Evolutionary conservation across 2,113 vertebrate genomes (phyloP).

Genomic region (Ranitomeya variabilis): DNA sequence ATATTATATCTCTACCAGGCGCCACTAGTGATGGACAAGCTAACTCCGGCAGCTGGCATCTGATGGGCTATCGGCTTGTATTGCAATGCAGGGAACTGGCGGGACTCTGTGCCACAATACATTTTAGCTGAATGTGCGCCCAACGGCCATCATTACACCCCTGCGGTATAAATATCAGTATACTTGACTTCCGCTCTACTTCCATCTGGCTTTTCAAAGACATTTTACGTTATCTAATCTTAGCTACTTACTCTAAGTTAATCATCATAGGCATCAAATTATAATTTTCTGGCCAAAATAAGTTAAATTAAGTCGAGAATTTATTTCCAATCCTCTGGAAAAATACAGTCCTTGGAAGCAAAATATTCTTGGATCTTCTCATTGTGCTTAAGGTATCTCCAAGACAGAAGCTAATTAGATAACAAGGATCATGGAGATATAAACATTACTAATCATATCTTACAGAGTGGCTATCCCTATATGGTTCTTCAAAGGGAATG

Average conservation of each 20-base stretch:
- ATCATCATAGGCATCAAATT: not conserved
- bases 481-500: not conserved
- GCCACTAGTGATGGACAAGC: too few relatives aligned
- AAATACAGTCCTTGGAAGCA: conserved; percentile 5
- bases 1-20: too few relatives aligned
- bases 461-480: not conserved
- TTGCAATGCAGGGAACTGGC: too few relatives aligned
- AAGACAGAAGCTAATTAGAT: conserved; percentile 32
- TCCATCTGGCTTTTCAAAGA: not conserved
- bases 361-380: not conserved
- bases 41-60: too few relatives aligned
- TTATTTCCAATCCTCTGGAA: not conserved
- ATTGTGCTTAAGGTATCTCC: conserved; percentile 12
- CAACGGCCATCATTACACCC: too few relatives aligned
- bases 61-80: too few relatives aligned
- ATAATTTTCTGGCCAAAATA: conserved; percentile 13
- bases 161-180: not conserved
- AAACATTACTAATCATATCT: not conserved
- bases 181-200: not conserved
- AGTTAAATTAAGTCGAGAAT: not conserved
- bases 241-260: not conserved
- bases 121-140: too few relatives aligned
- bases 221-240: not conserved
- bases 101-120: too few relatives aligned
- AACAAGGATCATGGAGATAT: not conserved